Evolutionary conservation across 2,797 vertebrate genomes (phyloP), one percentile per base, ranked within the genome.

Genomic region (Tolypeutes matacus): DNA sequence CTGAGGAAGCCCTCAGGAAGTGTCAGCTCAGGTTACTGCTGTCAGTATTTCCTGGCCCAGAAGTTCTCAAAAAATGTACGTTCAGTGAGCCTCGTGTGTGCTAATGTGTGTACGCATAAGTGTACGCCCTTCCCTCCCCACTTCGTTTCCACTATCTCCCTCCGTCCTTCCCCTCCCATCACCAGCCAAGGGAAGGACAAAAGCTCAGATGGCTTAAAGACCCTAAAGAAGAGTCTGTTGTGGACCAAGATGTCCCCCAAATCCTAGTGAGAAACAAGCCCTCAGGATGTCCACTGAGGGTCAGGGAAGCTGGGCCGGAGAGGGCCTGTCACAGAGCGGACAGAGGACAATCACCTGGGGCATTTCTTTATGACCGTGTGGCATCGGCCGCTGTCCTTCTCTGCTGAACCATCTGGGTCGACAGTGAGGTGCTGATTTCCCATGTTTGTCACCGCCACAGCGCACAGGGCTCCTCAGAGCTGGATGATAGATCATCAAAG

Each of bases 21-120:
- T 29, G 3, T 36, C 17, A 14, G 31, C 13, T 31, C 17, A 25
- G 12, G 23, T 49, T 51, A 21, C 25, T 64, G 0, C 9, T 18
- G 0, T 36, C 11, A 3, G n/a, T 4, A 20, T 9, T 39, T 56
- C 53, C 53, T 27, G 31, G 39, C 31, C 5, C 0, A 0, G 42
- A 39, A 9, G 14, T 23, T 27, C 42, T 15, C 2, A 4, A 67
- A 46, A 83, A 72, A 49, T 1, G 0, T 4, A 11, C 11, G 25
- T 15, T 29, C 51, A 20, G 29, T 27, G 51, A 86, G 17, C 49
- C 51, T 21, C 51, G 39, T 53, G 25, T 49, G 29, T 42, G 34
- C 31, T 21, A 7, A 34, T 3, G 5, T 49, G 29, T 18, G 1
- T 15, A 27, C 7, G 21, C 31, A 13, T 2, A 7, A 58, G 25